Percentiles rank a stretch among this genome's conserved stretches.
These are phyloP conservation scores for Geophilus truncorum DNA, from an alignment of 2,888 invertebrate species.

Conservation along the genomic window DNA sequence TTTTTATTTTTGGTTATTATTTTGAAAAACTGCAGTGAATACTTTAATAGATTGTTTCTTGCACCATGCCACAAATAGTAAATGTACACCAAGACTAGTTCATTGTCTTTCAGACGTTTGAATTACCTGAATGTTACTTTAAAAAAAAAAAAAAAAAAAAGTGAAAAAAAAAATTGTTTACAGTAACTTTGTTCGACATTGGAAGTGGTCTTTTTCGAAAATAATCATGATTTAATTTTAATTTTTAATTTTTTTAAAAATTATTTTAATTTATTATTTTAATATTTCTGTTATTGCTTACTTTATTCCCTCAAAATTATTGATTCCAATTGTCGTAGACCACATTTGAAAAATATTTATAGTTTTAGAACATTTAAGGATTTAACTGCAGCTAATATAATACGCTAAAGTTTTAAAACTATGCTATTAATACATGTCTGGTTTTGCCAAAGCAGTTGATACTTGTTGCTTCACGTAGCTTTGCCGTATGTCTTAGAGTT, in stretches of 20 bases:
- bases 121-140: background rate
- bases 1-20: background rate
- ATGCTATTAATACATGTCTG: conserved; percentile 1
- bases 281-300: background rate
- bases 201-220: background rate
- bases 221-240: background rate
- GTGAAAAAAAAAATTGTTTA: too few species aligned
- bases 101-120: background rate
- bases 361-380: background rate
- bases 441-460: background rate
- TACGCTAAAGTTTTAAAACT: background rate
- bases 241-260: background rate
- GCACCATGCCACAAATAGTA: background rate
- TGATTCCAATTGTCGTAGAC: background rate
- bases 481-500: background rate
- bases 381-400: background rate
- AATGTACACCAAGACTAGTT: background rate
- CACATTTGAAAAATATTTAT: background rate
- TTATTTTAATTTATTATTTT: background rate
- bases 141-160: too few species aligned
- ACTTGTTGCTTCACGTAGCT: conserved; percentile 3
- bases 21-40: too few species aligned
- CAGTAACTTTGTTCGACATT: background rate
- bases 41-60: background rate
- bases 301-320: background rate